Evolutionary conservation across 2,888 invertebrate species (phyloP), one percentile per base, ranked within the genome.

Genomic region (Agrypnus murinus): DNA sequence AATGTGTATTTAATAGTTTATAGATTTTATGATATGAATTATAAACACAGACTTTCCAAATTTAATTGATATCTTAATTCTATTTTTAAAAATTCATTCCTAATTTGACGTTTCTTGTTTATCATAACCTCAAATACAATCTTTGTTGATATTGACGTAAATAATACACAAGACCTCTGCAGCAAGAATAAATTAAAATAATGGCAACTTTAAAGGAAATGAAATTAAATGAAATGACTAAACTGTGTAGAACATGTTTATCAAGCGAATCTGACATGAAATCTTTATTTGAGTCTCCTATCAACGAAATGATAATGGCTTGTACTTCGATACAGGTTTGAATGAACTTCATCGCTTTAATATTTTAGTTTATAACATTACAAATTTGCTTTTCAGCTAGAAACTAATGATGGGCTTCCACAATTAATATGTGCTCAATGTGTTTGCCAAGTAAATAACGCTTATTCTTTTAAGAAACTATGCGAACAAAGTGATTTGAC

Each of bases 351-450:
- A 38, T n/a, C 7, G 12, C 1, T 12, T 38, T 8, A 38, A 38
- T 38, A 4, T 38, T 38, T 38, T n/a, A 4, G 25, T 25, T 25
- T 25, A 25, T 25, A n/a, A 25, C 25, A 25, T 25, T n/a, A 6
- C 0, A 7, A 25, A 68, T 31, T 36, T n/a, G n/a, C n/a, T 48
- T 69, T 74, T 74, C 65, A 84, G 81, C 81, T 86, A n/a, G 77
- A 79, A 46, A 31, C 43, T 14, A 76, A 75, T 15, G 82, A 82
- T 69, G 79, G 77, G 12, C 70, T 82, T n/a, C 82, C 82, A 14
- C 74, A 77, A 53, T 73, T 76, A 45, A 78, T 83, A 34, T 83
- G 82, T 73, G 46, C 63, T 34, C 45, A 74, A 45, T 83, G 82
- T 72, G 60, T 77, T 17, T 63, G 75, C n/a, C 74, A 77, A 65